Evolutionary conservation across 2,888 invertebrate species (phyloP), one percentile per base, ranked within the genome.

Genomic region (Serrognathus titanus): DNA sequence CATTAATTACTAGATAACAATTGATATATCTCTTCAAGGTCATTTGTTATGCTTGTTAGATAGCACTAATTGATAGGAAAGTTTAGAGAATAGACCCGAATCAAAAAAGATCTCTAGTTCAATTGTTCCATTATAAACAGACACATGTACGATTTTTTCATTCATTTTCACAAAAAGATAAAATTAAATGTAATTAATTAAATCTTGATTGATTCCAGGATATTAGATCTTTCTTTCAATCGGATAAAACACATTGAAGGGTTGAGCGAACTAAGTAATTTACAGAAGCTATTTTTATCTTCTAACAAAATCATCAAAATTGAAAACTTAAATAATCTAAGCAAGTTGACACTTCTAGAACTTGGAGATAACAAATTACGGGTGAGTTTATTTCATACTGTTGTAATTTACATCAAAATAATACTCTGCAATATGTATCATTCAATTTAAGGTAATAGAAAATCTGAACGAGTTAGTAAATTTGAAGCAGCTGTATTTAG

Each of bases 221-320:
- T 90, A 59, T 80, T 99, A 61, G 99, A 99, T 78, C 76, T 99
- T 43, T 97, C 98, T 3, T 98, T 97, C 77, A 99, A 99, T 78
- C 87, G 97, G 56, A 85, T 98, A 41, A 87, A 85, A 66, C 89
- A 90, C 74, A 92, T 98, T 54, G 85, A 89, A 70, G 94, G 94
- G 51, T 76, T 98, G 61, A 86, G 87, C 1, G 84, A 84, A 52
- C 78, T 97, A 62, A 67, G 77, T 3, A 92, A 90, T 51, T 75
- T 98, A 58, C 83, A 88, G 69, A 95, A 92, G 71, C 77, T 98
- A 3, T 98, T 85, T 75, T 79, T 98, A 37, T 91, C 94, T 55
- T 91, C 95, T 4, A 98, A 98, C 76, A 93, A 89, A 79, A 90
- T 98, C 35, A 74, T 81, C 0, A 87, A 88, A 72, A 95, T 98